Conservation (phyloP, 2,113 vertebrate genomes). For the Macquaria ambigua region DNA sequence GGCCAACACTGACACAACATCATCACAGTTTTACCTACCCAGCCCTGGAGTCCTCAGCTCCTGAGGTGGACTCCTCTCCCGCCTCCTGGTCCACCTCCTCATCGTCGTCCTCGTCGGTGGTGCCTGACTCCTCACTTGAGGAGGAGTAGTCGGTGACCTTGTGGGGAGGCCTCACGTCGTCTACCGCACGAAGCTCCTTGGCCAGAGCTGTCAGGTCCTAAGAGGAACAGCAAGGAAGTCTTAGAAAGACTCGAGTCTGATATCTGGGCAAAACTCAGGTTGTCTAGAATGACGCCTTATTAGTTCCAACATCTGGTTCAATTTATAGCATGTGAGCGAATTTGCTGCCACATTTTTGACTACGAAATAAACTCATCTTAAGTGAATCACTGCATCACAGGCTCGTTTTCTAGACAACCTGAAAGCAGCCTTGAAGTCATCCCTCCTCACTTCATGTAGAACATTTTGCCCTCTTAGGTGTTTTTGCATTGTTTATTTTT, state of each 20-base stretch:
- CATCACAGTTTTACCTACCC: constrained; percentile 84
- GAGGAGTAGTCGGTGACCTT: constrained; percentile 99
- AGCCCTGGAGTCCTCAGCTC: constrained; percentile 93
- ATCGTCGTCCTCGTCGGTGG: constrained; percentile 96
- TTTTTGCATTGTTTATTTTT: background rate
- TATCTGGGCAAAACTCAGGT: background rate
- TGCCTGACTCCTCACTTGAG: constrained; percentile 97
- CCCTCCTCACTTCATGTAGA: background rate
- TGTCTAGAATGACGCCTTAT: background rate
- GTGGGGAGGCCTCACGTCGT: constrained; percentile 94
- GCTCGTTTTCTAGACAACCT: background rate
- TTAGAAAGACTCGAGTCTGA: background rate
- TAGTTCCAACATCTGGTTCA: background rate
- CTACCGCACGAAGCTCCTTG: constrained; percentile 95
- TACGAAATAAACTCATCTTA: background rate
- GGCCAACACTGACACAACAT: background rate
- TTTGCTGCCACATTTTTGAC: no score
- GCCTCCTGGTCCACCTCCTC: constrained; percentile 97
- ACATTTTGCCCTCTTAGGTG: background rate
- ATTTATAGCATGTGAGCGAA: background rate
- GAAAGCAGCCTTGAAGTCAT: constrained; percentile 7
- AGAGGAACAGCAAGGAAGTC: background rate
- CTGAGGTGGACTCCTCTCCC: constrained; percentile 94
- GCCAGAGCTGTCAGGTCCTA: constrained; percentile 97
- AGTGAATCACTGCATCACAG: background rate